phyloP scores from a whole-genome alignment of 2,113 vertebrate genomes.

The Lycaon pictus region DNA sequence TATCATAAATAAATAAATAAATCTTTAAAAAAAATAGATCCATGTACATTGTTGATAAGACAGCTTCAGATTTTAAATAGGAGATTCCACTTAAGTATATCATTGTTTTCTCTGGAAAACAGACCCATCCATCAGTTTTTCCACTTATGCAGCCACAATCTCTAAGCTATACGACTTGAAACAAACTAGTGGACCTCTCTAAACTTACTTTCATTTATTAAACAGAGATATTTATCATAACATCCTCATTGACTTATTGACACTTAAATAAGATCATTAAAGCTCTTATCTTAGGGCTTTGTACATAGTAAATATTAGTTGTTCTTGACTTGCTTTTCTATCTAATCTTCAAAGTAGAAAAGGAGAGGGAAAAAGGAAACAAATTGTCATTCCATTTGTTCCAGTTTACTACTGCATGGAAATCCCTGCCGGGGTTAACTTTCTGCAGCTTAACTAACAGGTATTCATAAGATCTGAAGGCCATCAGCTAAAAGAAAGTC shows the following conservation, averaged over 20 bases:
- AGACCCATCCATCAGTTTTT: not conserved
- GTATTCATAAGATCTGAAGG: too few species aligned
- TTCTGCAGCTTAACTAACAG: not conserved
- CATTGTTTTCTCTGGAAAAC: not conserved
- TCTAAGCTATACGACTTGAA: not conserved
- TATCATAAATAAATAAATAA: too few species aligned
- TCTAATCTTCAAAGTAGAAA: not conserved
- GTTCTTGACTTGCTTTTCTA: not conserved
- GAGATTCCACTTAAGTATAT: not conserved
- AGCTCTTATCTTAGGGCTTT: not conserved
- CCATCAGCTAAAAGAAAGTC: not conserved
- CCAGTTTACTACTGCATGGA: not conserved
- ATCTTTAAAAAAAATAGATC: not conserved
- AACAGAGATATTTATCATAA: not conserved
- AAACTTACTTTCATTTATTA: not conserved
- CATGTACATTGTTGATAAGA: not conserved
- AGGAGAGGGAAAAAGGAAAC: accelerated
- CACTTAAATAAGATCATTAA: not conserved
- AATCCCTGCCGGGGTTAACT: too few species aligned
- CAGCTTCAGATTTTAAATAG: not conserved
- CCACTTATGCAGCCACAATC: not conserved
- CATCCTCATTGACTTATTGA: not conserved
- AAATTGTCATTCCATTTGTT: not conserved
- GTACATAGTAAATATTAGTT: not conserved
- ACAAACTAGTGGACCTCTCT: not conserved